These are phyloP conservation scores for Radopholus similis DNA, from an alignment of 1,140 invertebrate genomes.

Conservation along the genomic window DNA sequence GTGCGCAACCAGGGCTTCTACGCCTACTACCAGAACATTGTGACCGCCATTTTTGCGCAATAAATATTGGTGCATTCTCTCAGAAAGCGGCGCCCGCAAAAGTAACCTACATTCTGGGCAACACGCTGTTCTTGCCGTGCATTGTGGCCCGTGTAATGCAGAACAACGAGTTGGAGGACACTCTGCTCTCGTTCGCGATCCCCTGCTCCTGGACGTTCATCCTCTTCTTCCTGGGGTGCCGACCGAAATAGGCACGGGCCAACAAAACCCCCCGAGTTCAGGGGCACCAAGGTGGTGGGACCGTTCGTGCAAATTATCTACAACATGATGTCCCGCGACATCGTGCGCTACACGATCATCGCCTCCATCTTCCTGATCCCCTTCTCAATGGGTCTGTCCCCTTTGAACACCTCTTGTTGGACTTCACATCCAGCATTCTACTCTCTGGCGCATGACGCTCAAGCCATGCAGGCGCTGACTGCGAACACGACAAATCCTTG, in stretches of 20 bases:
- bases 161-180: conserved; percentile 78
- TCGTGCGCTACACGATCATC: conserved; percentile 90
- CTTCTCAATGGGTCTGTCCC: conserved; percentile 75
- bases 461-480: conserved; percentile 7
- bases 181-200: conserved; percentile 81
- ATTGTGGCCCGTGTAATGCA: conserved; percentile 78
- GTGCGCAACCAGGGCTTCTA: conserved; percentile 79
- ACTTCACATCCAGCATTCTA: conserved; percentile 73
- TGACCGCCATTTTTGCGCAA: not conserved
- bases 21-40: conserved; percentile 1
- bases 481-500: not conserved
- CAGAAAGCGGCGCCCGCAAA: conserved; percentile 62
- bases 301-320: conserved; percentile 98
- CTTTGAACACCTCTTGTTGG: not conserved
- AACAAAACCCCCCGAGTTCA: conserved; percentile 64
- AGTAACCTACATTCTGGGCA: conserved; percentile 76
- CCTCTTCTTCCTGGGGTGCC: conserved; percentile 89
- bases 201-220: conserved; percentile 93
- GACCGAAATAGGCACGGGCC: too few species aligned
- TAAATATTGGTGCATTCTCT: conserved; percentile 71
- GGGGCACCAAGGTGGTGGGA: conserved; percentile 83
- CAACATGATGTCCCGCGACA: conserved; percentile 93
- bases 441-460: conserved; percentile 82
- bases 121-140: conserved; percentile 82
- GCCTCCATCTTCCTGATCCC: conserved; percentile 86